A percentile compares a stretch with the other conserved stretches of the same genome.
Evolutionary conservation across 2,888 invertebrate genomes (phyloP).

Genomic region (Stenchaetothrips biformis): DNA sequence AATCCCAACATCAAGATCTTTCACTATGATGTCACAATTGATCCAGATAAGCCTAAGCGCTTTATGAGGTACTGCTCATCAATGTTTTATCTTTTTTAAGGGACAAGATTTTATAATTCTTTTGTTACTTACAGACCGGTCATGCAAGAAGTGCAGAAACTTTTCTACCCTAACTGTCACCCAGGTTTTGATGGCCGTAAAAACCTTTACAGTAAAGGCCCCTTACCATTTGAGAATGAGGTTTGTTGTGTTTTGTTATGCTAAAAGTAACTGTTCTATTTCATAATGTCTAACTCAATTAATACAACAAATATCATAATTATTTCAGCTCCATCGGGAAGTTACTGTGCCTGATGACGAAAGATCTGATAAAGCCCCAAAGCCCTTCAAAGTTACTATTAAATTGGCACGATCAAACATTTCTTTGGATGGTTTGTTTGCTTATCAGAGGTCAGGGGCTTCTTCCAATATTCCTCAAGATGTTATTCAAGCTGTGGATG

Average conservation of each 20-base stretch:
- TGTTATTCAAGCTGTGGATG: slow-evolving; percentile 75
- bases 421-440: slow-evolving; percentile 30
- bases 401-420: slow-evolving; percentile 48
- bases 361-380: slow-evolving; percentile 39
- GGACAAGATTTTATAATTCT: background rate
- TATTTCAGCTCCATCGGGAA: slow-evolving; percentile 34
- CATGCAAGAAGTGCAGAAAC: slow-evolving; percentile 41
- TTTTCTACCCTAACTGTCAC: slow-evolving; percentile 46
- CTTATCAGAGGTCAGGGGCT: slow-evolving; percentile 44
- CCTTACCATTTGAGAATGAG: slow-evolving; percentile 47
- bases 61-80: slow-evolving; percentile 47
- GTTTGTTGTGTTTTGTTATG: slow-evolving; percentile 30
- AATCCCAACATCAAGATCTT: slow-evolving; percentile 47
- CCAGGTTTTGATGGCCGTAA: slow-evolving; percentile 72
- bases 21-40: slow-evolving; percentile 79
- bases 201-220: slow-evolving; percentile 56
- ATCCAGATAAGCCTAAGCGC: slow-evolving; percentile 65
- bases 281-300: no score
- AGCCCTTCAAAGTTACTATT: slow-evolving; percentile 50
- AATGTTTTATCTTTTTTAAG: background rate
- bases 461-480: slow-evolving; percentile 52
- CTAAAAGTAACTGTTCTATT: no score
- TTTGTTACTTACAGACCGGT: slow-evolving; percentile 38
- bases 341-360: slow-evolving; percentile 45
- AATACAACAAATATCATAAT: background rate